Evolutionary conservation across 2,888 invertebrate genomes (phyloP), one percentile per base, ranked within the genome.

Genomic region (Netelia fuscicornis): DNA sequence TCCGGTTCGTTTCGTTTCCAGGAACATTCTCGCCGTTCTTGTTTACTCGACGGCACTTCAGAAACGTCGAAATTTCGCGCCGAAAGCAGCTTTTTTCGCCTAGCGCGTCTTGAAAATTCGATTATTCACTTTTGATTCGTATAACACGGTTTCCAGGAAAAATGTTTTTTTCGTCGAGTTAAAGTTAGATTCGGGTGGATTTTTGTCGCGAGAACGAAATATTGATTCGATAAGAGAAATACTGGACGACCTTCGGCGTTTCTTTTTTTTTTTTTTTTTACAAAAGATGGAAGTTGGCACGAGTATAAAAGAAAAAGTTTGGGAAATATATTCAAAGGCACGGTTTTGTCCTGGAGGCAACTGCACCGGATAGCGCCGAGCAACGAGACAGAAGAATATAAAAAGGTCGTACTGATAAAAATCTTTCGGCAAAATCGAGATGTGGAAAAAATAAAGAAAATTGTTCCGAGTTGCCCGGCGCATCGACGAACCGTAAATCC

Each of bases 401-500:
- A 54, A 72, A 67, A 65, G 58, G 30, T 48, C 64, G n/a, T n/a
- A 13, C 23, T 20, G 70, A 79, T 75, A 79, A 58, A 70, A 52
- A 78, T 81, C 78, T 85, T 82, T 71, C 48, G 70, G 58, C 5
- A 64, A 79, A 79, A 85, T 82, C 82, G 81, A 65, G 74, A 74
- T 84, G 20, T 23, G 8, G 58, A 67, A 56, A 67, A 9, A 2
- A 71, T 17, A 54, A 71, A 71, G 58, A 48, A 42, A 78, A 81
- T 23, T 62, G 77, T 76, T 58, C 62, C 62, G 62, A 60, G 23
- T 37, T 67, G 64, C 17, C 65, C 54, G 64, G 58, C 70, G 70
- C 78, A 85, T 81, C 84, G 78, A 65, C 71, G 78, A 79, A 75
- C 75, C 78, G 75, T 64, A 71, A 79, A 81, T 81, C 70, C 42